Evolutionary conservation across 2,888 invertebrate species (phyloP), one percentile per base, ranked within the genome.

Genomic region (Drosophila histrio): DNA sequence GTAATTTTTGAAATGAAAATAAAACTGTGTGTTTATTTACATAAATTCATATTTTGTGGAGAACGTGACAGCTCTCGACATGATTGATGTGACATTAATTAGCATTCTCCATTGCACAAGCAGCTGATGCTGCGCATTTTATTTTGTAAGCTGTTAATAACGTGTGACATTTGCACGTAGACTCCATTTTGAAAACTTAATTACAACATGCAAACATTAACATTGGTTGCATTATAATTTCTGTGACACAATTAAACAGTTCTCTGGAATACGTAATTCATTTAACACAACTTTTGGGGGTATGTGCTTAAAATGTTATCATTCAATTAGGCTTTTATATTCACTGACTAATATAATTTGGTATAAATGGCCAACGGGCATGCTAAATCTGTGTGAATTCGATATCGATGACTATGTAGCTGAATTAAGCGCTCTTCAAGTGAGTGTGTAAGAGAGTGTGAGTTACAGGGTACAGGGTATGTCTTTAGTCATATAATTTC

Each of bases 21-120:
- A 60, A 69, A 62, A 62, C 70, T 57, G 11, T 15, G 46, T 24
- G 32, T 41, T n/a, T n/a, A 43, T 64, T 64, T 58, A 44, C 24
- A 46, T 32, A 52, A 34, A 43, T 46, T 52, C 39, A 39, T 53
- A n/a, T 49, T 32, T 34, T 26, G 26, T 22, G 54, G 7, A 13
- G 4, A 43, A 11, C 11, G 28, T 13, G 22, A 32, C 26, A 36
- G 30, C 38, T 58, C 65, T 50, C 28, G n/a, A 36, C 9, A 50
- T 77, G 79, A 82, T 79, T 68, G 74, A 83, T 86, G 66, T 32
- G 36, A 5, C 36, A 39, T 63, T 70, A 79, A 80, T 86, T 82
- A 79, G 61, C 17, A 24, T 17, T 44, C 56, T 36, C 26, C 60
- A 38, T 17, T n/a, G 28, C 21, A 34, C 47, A 49, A 65, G 36